Base-by-base conservation (phyloP, 2,888 invertebrate genomes). In the Corbicula japonica region DNA sequence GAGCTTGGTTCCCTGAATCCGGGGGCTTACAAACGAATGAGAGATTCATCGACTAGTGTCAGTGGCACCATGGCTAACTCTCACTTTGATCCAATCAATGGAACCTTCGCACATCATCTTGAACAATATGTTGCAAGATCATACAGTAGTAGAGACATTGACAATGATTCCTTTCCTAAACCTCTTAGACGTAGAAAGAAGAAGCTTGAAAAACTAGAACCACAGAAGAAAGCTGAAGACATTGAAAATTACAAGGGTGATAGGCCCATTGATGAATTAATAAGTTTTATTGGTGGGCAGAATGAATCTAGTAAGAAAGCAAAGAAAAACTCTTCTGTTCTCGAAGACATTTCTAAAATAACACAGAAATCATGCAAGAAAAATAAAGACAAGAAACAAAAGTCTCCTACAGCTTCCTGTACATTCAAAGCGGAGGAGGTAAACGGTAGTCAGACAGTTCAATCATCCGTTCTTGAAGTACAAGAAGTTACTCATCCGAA, bases 211-310 rank as follows among this genome's bases (percentile, higher is more conserved):
- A 84, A 85, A 35, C 70, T 85, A 58, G 83, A 83, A 28, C 72
- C 62, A 15, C 60, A 72, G 54, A 73, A 69, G 58, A 68, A 63
- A 52, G 70, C 90, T 26, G 83, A 89, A 58, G 82, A 89, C 35
- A 78, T 88, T 54, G 84, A 87, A 41, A 85, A 88, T 61, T 88
- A 88, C 80, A 83, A 84, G 44, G 90, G 90, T 21, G 62, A 87
- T 71, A 86, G 82, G 34, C 61, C 65, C 34, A 65, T 88, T 46
- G 89, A 90, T 8, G 86, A 87, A 60, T 76, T 91, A 21, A 75
- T 91, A 6, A 74, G 84, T 52, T 89, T 88, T 68, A 89, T 91
- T 61, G 88, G 85, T 79, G 88, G 85, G 46, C 85, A 88, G 66
- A 79, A 83, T 74, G 84, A 66, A 62, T 80, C 80, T 26, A 77